These are phyloP conservation scores for Callocephalon fimbriatum DNA, from an alignment of 2,113 vertebrate species.

Conservation along the genomic window DNA sequence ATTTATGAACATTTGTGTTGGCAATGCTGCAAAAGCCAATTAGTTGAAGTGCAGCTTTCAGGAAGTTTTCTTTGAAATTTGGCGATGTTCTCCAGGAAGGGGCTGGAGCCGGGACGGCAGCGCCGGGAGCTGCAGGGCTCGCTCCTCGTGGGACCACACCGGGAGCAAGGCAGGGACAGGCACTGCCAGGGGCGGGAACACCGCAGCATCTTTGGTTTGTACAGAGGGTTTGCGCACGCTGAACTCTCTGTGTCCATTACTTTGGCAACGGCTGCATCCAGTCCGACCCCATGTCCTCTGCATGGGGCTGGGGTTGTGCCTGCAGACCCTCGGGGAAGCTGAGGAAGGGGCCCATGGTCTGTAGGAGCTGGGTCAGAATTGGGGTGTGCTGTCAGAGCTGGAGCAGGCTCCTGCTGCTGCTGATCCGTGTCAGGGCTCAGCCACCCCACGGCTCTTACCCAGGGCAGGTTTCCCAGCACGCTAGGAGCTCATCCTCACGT, in stretches of 20 bases:
- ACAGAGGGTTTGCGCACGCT: background rate
- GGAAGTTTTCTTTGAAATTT: conserved; percentile 70
- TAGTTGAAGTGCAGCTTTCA: conserved; percentile 64
- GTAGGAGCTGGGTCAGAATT: accelerated
- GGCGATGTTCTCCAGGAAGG: conserved; percentile 7
- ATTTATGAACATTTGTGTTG: conserved; percentile 27
- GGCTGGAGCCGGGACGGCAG: background rate
- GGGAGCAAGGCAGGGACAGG: background rate
- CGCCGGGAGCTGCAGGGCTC: accelerated
- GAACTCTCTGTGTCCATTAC: background rate
- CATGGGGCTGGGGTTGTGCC: accelerated
- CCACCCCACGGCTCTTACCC: accelerated
- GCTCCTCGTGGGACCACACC: accelerated
- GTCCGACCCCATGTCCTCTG: accelerated
- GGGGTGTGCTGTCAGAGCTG: accelerated
- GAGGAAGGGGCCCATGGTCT: accelerated
- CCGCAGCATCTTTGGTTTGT: background rate
- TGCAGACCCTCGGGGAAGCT: accelerated
- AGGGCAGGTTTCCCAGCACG: background rate
- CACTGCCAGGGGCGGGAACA: background rate
- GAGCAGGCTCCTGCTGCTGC: background rate
- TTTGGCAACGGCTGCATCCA: background rate
- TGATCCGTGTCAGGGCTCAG: accelerated
- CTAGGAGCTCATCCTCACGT: accelerated
- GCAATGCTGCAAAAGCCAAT: conserved; percentile 45